phyloP scores from a whole-genome alignment of 53 echinoderm and acorn worm species.

The Zoroaster sp. region DNA sequence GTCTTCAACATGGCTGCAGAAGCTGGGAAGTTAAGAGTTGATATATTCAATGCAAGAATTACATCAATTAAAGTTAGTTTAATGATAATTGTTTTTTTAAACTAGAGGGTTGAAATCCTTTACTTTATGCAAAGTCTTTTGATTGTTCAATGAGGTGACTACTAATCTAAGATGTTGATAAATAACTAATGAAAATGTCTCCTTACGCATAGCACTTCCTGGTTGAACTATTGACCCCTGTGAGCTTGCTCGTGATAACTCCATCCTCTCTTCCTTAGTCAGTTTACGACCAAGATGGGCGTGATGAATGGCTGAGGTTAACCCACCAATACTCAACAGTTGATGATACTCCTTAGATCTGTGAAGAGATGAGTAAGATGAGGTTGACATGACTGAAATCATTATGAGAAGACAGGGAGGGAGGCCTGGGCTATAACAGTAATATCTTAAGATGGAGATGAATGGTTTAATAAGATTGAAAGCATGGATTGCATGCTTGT shows the following conservation, averaged over 20 bases:
- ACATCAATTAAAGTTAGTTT: not conserved
- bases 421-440: not conserved
- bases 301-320: conserved; percentile 80
- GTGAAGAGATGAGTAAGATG: not conserved
- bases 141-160: not conserved
- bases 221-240: conserved; percentile 90
- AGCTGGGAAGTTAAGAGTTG: conserved; percentile 17
- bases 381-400: not conserved
- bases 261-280: conserved; percentile 92
- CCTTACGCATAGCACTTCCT: conserved; percentile 91
- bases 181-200: not conserved
- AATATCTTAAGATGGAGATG: not conserved
- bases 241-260: conserved; percentile 87
- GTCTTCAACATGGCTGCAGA: conserved; percentile 91
- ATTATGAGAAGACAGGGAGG: not conserved
- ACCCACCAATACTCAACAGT: conserved; percentile 80
- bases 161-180: not conserved
- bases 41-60: not conserved
- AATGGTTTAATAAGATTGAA: not conserved
- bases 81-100: too few relatives aligned
- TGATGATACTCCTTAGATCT: conserved; percentile 97
- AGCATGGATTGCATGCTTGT: not conserved
- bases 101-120: too few relatives aligned
- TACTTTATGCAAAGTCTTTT: not conserved
- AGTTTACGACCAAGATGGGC: conserved; percentile 84